These are phyloP conservation scores for Danio choprae DNA, from an alignment of 2,797 vertebrate species.

Conservation along the genomic window DNA sequence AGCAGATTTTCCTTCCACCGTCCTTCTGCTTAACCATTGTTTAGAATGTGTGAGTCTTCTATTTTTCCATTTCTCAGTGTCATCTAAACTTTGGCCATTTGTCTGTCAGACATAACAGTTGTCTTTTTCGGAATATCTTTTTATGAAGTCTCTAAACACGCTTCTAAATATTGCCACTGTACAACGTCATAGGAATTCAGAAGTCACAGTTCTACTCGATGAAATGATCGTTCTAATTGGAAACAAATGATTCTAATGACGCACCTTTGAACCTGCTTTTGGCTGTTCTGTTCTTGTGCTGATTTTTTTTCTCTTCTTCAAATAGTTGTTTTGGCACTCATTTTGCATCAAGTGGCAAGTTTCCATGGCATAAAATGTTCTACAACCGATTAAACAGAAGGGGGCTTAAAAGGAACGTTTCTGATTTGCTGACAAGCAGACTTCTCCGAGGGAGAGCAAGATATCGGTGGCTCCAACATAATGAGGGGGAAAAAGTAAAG, in stretches of 20 bases:
- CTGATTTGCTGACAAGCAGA: conserved; percentile 52
- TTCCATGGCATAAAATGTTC: conserved; percentile 63
- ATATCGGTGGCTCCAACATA: conserved; percentile 39
- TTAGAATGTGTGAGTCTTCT: neutral
- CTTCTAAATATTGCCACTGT: neutral
- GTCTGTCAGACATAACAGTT: conserved; percentile 15
- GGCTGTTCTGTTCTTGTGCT: neutral
- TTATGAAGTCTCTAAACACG: neutral
- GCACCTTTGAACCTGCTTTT: neutral
- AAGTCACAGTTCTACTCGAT: neutral
- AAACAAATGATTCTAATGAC: neutral
- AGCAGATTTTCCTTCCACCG: neutral
- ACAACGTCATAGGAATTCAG: neutral
- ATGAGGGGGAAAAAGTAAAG: conserved; percentile 46
- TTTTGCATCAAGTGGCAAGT: conserved; percentile 64
- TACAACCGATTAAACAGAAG: conserved; percentile 64
- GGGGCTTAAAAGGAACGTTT: conserved; percentile 51
- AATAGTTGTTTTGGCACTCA: conserved; percentile 30
- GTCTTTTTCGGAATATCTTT: neutral
- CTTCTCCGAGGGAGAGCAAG: conserved; percentile 51
- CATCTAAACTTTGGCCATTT: conserved; percentile 20
- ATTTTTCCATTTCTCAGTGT: neutral
- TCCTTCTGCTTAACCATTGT: neutral
- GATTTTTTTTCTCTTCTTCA: neutral
- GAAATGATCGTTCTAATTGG: neutral